phyloP scores from a whole-genome alignment of 2,113 vertebrate genomes.

The Chunga burmeisteri region DNA sequence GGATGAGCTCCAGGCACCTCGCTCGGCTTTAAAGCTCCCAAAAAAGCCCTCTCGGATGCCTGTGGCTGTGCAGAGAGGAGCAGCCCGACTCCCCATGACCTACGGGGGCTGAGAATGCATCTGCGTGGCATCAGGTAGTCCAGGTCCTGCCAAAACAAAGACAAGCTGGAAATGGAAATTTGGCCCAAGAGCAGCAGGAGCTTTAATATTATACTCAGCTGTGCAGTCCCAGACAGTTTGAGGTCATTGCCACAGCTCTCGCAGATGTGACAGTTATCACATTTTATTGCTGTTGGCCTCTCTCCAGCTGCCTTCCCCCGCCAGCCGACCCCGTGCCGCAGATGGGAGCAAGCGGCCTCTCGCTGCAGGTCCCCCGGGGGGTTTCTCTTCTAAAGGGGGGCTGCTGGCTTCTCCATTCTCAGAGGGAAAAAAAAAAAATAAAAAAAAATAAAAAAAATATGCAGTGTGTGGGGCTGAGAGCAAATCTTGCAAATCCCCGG shows the following conservation, averaged over 20 bases:
- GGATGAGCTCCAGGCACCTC: background rate
- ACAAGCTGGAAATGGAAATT: slow-evolving; percentile 40
- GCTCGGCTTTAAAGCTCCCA: background rate
- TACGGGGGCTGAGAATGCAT: background rate
- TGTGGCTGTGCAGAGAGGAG: background rate
- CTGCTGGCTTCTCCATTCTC: fast-evolving
- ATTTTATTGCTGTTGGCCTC: background rate
- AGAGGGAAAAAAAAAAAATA: background rate
- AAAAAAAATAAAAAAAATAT: background rate
- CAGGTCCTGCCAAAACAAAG: slow-evolving; percentile 54
- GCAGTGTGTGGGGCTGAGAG: fast-evolving
- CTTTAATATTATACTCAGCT: slow-evolving; percentile 34
- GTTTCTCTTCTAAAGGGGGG: background rate
- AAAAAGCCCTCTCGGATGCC: background rate
- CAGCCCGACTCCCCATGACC: background rate
- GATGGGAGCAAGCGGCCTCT: background rate
- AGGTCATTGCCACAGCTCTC: background rate
- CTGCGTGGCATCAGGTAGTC: slow-evolving; percentile 20
- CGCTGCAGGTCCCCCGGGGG: background rate
- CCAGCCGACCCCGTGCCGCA: background rate
- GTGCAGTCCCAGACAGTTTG: slow-evolving; percentile 12
- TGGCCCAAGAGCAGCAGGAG: background rate
- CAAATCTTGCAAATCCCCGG: background rate
- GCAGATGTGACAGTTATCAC: slow-evolving; percentile 33
- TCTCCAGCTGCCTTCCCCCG: background rate